A percentile compares a stretch with the other conserved stretches of the same genome.
These are phyloP conservation scores for Bombus pascuorum DNA, from an alignment of 1,140 invertebrate genomes.

Conservation along the genomic window DNA sequence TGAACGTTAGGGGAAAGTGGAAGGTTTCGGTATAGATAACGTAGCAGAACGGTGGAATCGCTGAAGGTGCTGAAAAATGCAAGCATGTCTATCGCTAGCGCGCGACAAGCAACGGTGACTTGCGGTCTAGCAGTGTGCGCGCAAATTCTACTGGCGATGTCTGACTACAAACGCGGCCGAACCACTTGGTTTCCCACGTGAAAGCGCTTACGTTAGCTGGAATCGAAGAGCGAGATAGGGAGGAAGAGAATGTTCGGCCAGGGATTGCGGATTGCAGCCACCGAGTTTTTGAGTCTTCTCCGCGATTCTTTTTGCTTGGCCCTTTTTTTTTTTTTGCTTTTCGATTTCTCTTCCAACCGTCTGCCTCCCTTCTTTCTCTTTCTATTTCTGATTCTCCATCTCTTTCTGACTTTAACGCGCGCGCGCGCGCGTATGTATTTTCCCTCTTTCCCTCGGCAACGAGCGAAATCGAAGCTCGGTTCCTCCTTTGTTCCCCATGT, in stretches of 20 bases:
- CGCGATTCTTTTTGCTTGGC: conserved; percentile 7
- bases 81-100: conserved; percentile 53
- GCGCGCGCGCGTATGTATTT: background rate
- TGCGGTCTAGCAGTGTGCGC: conserved; percentile 45
- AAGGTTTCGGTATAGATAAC: background rate
- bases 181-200: conserved; percentile 67
- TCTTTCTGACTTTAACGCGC: background rate
- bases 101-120: conserved; percentile 50
- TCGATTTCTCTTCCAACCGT: background rate
- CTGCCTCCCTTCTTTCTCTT: background rate
- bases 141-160: conserved; percentile 56
- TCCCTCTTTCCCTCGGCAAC: conserved; percentile 11
- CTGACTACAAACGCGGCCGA: conserved; percentile 60
- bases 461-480: conserved; percentile 48
- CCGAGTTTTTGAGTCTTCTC: conserved; percentile 50
- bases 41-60: conserved; percentile 24
- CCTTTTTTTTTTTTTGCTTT: background rate
- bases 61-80: conserved; percentile 67
- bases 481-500: conserved; percentile 53
- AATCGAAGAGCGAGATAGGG: conserved; percentile 13
- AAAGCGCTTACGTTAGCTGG: conserved; percentile 69
- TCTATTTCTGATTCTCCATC: background rate
- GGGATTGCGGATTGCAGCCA: conserved; percentile 53
- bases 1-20: background rate
- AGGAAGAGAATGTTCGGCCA: conserved; percentile 46